phyloP scores from a whole-genome alignment of 2,888 invertebrate species.

The Pristionchus maxplancki region DNA sequence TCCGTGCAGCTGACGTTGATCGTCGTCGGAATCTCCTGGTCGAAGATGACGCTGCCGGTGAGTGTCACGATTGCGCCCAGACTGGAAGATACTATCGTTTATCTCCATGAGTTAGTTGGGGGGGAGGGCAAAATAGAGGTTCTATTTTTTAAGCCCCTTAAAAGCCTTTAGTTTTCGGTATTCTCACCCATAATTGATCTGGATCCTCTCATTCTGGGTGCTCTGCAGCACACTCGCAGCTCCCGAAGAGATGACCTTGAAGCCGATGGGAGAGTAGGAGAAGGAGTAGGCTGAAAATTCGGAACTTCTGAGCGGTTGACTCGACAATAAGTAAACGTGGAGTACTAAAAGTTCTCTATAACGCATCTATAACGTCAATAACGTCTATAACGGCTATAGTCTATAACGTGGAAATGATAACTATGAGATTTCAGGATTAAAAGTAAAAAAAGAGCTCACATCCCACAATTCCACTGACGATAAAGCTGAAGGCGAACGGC shows the following conservation, averaged over 20 bases:
- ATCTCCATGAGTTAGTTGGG: neutral
- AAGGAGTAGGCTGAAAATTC: neutral
- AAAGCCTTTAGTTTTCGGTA: too few species aligned
- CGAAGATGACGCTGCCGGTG: neutral
- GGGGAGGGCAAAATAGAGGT: neutral
- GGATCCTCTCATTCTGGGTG: neutral
- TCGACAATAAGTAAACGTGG: too few species aligned
- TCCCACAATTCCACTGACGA: neutral
- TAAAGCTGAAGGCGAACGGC: neutral
- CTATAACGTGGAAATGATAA: too few species aligned
- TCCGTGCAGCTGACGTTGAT: neutral
- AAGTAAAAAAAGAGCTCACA: neutral
- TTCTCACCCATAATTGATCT: slow-evolving; percentile 20
- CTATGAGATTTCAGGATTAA: too few species aligned
- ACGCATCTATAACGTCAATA: neutral
- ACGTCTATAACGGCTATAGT: too few species aligned
- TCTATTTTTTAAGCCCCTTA: too few species aligned
- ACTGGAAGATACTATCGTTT: neutral
- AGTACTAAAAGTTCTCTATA: neutral
- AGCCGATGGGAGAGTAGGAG: slow-evolving; percentile 11
- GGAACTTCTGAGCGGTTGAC: neutral
- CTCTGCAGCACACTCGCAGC: neutral
- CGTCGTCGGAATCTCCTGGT: neutral
- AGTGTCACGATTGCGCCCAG: neutral
- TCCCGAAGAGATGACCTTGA: neutral